Evolutionary conservation across 2,888 invertebrate genomes (phyloP), one percentile per base, ranked within the genome.

Genomic region (Peribatodes rhomboidaria): DNA sequence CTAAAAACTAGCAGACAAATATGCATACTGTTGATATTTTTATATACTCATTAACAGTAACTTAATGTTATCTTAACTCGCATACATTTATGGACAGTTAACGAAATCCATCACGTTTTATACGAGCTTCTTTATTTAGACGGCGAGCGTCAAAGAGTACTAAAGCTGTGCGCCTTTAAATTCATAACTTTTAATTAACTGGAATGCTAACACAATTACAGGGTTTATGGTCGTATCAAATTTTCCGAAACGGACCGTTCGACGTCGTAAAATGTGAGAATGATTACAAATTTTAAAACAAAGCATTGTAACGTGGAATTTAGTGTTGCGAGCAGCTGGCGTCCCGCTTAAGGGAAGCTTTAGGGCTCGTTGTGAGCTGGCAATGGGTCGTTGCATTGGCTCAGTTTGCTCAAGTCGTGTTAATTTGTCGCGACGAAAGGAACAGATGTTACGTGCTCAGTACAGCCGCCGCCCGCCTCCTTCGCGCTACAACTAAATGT

Each of bases 181-280:
- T 92, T 92, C 92, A 92, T 92, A 91, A 92, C 89, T 92, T 91
- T 92, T 93, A 92, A 93, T 92, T 91, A 92, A 92, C 84, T 89
- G 86, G 87, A 91, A 89, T 89, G 88, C 89, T 89, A 88, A 89
- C 89, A 89, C 89, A 91, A 92, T 92, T 89, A 91, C 89, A 88
- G 89, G 85, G 83, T 90, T 92, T 91, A 92, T 90, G 86, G 91
- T 88, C 86, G 90, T 90, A 92, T 92, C 91, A 92, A 92, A 92
- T 91, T 90, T 90, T 90, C 90, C 85, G 88, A 89, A 91, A 91
- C 90, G 92, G 92, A 89, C 90, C 88, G 87, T 89, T 88, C 88
- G 82, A 83, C 84, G 85, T 90, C 92, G 88, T 93, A 92, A 93
- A 93, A 89, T 92, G 91, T 91, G 89, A 88, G 91, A 93, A 92